Evolutionary conservation across 2,797 vertebrate species (phyloP).

Genomic region (Clamator glandarius): DNA sequence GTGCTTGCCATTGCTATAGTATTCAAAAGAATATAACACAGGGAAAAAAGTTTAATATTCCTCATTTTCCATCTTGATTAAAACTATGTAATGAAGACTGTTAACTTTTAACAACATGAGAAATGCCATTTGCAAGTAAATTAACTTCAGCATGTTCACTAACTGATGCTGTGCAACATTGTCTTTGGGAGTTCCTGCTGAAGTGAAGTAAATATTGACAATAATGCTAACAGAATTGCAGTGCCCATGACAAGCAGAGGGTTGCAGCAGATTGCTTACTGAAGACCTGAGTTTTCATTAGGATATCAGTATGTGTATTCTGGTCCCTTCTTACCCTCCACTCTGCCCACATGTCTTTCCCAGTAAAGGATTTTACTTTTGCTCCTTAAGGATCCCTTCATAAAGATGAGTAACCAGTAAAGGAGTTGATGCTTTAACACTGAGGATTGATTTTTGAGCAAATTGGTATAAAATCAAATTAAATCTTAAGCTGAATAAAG

Average conservation of each 20-base stretch:
- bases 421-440: background rate
- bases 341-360: rapidly evolving
- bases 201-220: slow-evolving; percentile 10
- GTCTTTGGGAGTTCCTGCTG: slow-evolving; percentile 10
- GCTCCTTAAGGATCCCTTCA: background rate
- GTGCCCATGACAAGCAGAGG: background rate
- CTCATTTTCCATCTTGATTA: slow-evolving; percentile 51
- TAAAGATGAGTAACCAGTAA: background rate
- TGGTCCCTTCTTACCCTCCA: background rate
- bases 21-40: slow-evolving; percentile 48
- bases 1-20: slow-evolving; percentile 33
- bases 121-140: slow-evolving; percentile 46
- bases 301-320: background rate
- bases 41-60: slow-evolving; percentile 57
- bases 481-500: background rate
- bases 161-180: background rate
- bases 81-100: slow-evolving; percentile 23
- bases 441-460: background rate
- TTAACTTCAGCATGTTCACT: background rate
- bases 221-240: background rate
- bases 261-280: background rate
- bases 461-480: background rate
- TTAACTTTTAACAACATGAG: slow-evolving; percentile 25
- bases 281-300: background rate
- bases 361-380: background rate